Base-by-base conservation (phyloP, 1,140 invertebrate species). In the Macrocentrus cingulum region DNA sequence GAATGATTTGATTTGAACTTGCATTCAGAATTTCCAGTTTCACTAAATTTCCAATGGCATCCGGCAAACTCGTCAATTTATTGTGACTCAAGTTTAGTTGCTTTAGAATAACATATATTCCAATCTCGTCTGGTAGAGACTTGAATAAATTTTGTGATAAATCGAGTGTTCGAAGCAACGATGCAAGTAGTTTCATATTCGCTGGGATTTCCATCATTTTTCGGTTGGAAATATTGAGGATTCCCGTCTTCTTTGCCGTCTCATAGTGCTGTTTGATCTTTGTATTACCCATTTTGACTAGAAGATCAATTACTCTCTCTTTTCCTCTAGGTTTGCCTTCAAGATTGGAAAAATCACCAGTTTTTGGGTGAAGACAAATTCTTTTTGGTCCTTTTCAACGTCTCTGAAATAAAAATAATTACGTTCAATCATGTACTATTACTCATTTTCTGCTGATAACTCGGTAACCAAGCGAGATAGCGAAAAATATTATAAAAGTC, bases 241-340 rank as follows among this genome's bases (percentile, higher is more conserved):
- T 88, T 2, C 95, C 94, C 20, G 94, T 97, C 80, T 97, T 97
- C 59, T 92, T 87, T 1, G 95, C 93, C 23, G 88, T 96, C 70
- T 96, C 92, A 69, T 95, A 87, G 74, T 96, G 95, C 68, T 92
- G 90, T 77, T 94, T 95, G 36, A 95, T 75, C 32, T 85, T 85
- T 45, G 90, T 86, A 79, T 95, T 96, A 45, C 94, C 94, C 93
- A 95, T 95, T 59, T 4, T 11, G 36, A 39, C 36, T 39, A 39
- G 36, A 39, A 39, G 8, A 8, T 52, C 19, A n/a, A 29, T 29
- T 9, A 29, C 4, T 37, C 13, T 20, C 19, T 51, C 16, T 20
- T n/a, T 51, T 11, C 20, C 16, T 34, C 15, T n/a, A n/a, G n/a
- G n/a, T n/a, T n/a, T n/a, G n/a, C n/a, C n/a, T n/a, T n/a, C n/a